Evolutionary conservation across 2,113 vertebrate species (phyloP).

Genomic region (Gallinago undulata): DNA sequence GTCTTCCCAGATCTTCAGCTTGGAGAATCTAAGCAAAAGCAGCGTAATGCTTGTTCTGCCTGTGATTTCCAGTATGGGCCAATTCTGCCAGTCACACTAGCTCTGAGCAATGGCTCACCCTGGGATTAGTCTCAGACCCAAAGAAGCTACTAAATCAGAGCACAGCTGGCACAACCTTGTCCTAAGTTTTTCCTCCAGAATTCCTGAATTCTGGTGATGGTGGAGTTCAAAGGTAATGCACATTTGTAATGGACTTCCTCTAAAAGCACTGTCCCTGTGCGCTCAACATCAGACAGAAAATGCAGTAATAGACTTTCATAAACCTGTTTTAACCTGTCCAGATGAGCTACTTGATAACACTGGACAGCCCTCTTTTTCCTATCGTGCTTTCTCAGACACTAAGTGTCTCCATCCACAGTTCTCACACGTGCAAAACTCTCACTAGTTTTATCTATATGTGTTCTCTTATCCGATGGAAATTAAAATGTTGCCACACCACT

Average conservation of each 20-base stretch:
- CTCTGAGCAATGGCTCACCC: background rate
- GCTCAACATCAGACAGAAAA: background rate
- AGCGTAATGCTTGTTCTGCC: background rate
- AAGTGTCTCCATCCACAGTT: background rate
- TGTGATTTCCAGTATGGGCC: background rate
- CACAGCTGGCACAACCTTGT: background rate
- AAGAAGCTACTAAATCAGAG: background rate
- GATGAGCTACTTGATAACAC: background rate
- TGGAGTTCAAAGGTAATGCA: background rate
- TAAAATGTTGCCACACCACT: background rate
- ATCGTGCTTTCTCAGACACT: background rate
- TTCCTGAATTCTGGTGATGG: background rate
- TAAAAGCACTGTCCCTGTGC: background rate
- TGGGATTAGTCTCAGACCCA: background rate
- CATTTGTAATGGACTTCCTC: background rate
- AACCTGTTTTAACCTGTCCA: conserved; percentile 30
- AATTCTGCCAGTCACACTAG: background rate
- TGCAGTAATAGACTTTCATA: background rate
- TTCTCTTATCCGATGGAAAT: background rate
- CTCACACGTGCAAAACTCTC: background rate
- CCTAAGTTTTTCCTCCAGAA: background rate
- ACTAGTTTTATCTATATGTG: background rate
- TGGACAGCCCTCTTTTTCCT: background rate
- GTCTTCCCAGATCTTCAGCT: background rate
- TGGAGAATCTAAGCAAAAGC: background rate